Base-by-base conservation (phyloP, 2,113 vertebrate genomes). In the Cololabis saira region DNA sequence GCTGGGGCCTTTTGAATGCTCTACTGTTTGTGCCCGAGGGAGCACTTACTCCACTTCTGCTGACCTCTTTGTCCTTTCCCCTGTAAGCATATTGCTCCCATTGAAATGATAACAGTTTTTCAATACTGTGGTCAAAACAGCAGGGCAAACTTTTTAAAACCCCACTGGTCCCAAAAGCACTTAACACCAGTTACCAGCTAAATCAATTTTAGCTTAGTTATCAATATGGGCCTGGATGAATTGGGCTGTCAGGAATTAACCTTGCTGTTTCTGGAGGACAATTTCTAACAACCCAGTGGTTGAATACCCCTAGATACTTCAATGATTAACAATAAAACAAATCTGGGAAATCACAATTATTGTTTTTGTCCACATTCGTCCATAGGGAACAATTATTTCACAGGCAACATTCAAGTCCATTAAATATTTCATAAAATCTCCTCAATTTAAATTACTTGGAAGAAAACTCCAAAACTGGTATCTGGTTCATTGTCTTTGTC, bases 81-180 rank as follows among this genome's bases (percentile, higher is more conserved):
- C 82, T 55, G 48, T 33, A 60, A 84, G 74, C 63, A 76, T 74
- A 86, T 87, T 67, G 53, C 70, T 54, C 49, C 60, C 78, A 81
- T 90, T 82, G 76, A 86, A 87, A 87, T 68, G 50, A 87, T 82
- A 90, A 92, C 84, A 67, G 76, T 75, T 74, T 87, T 88, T 84
- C 86, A 86, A 77, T 87, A 69, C 17, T 78, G 61, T 81, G 81
- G 71, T 83, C 74, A 76, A 76, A 89, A 83, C 81, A 83, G 80
- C 71, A 43, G 57, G 71, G 48, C 78, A 18, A 56, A 72, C 76
- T 61, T 80, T 65, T 61, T 24, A 77, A 76, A 69, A 52, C 49
- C 64, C 62, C 55, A 54, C n/a, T 81, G 56, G 74, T 65, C 62
- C 48, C 70, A 22, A 58, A 40, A 75, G 75, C 82, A 82, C 79